Conservation (phyloP, 2,113 vertebrate species). For the Heloderma charlesbogerti region DNA sequence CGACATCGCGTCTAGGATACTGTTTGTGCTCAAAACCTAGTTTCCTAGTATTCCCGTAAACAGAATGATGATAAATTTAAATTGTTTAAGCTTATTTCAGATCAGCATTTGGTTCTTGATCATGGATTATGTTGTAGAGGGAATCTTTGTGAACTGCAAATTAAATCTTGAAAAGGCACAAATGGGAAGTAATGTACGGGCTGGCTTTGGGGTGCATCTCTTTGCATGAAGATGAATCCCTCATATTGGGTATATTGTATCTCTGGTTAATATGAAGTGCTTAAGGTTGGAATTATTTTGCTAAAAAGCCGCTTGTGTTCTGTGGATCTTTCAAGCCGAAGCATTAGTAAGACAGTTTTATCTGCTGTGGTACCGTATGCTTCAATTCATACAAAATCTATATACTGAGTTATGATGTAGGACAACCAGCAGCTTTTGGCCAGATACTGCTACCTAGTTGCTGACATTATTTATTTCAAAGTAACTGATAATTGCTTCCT, state of each 20-base stretch:
- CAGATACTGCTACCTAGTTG: slow-evolving; percentile 36
- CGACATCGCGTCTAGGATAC: neutral
- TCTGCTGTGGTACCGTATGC: neutral
- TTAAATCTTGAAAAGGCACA: slow-evolving; percentile 45
- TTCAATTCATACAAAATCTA: slow-evolving; percentile 26
- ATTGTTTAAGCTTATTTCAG: slow-evolving; percentile 62
- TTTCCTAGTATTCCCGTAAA: neutral
- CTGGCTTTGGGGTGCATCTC: slow-evolving; percentile 45
- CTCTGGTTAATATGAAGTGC: slow-evolving; percentile 42
- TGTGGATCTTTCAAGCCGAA: slow-evolving; percentile 38
- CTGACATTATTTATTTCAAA: slow-evolving; percentile 17
- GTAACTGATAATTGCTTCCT: neutral
- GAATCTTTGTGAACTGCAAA: slow-evolving; percentile 63
- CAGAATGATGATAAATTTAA: no score
- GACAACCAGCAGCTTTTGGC: slow-evolving; percentile 45
- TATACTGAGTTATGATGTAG: neutral
- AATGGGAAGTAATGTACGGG: slow-evolving; percentile 44
- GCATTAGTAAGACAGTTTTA: slow-evolving; percentile 57
- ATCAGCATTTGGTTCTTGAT: slow-evolving; percentile 61
- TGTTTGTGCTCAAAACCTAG: slow-evolving; percentile 17
- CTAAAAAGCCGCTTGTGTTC: slow-evolving; percentile 61
- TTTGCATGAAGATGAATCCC: neutral
- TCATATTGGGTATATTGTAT: neutral
- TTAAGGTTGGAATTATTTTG: slow-evolving; percentile 58
- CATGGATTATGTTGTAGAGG: slow-evolving; percentile 58